These are phyloP conservation scores for Blennius ocellaris DNA, from an alignment of 2,113 vertebrate species.

Conservation along the genomic window DNA sequence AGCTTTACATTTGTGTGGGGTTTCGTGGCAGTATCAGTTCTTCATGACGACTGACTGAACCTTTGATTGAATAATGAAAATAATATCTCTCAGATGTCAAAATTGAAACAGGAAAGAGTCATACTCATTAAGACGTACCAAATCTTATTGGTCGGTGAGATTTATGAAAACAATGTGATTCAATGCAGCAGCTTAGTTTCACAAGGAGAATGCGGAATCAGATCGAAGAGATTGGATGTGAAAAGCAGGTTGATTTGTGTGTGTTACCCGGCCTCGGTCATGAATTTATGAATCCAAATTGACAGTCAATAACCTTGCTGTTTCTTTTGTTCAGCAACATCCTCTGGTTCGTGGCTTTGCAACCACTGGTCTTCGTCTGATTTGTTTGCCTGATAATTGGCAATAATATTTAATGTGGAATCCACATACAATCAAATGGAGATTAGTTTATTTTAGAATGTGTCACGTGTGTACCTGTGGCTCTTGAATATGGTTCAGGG, in stretches of 20 bases:
- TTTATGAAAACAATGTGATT: neutral
- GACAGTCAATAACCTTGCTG: neutral
- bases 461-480: no score
- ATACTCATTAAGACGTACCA: neutral
- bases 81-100: neutral
- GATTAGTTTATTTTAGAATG: no score
- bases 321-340: neutral
- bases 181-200: neutral
- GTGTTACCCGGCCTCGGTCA: neutral
- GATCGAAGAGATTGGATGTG: neutral
- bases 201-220: neutral
- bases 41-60: neutral
- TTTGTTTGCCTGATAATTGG: neutral
- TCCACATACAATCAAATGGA: no score
- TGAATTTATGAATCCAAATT: neutral
- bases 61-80: conserved; percentile 3
- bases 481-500: no score
- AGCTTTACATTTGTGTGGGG: neutral
- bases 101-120: neutral
- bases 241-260: neutral
- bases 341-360: no score
- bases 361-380: neutral
- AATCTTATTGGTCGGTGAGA: neutral
- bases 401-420: no score
- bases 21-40: neutral